phyloP scores from a whole-genome alignment of 2,888 invertebrate species.

The Microctonus aethiopoides region DNA sequence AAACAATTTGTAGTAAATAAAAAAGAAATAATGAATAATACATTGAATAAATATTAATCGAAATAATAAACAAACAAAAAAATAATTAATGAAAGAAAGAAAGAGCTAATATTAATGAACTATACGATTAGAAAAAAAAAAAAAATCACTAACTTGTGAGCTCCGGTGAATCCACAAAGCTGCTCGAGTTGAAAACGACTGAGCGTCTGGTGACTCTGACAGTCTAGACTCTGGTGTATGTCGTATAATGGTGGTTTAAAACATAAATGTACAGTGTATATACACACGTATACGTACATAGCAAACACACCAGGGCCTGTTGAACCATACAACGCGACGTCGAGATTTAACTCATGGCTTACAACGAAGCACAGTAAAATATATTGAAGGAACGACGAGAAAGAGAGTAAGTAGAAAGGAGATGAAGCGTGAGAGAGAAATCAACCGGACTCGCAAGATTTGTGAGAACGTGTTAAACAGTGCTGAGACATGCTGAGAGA shows the following conservation, averaged over 20 bases:
- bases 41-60: too few species aligned
- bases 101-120: too few species aligned
- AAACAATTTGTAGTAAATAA: too few species aligned
- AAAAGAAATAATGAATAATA: too few species aligned
- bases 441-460: slow-evolving; percentile 29
- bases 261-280: too few species aligned
- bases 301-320: slow-evolving; percentile 30
- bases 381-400: neutral
- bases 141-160: neutral
- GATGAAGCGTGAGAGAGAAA: slow-evolving; percentile 29
- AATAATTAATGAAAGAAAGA: too few species aligned
- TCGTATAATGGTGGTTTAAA: slow-evolving; percentile 23
- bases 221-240: slow-evolving; percentile 30
- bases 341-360: slow-evolving; percentile 24
- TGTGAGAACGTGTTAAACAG: neutral
- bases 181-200: slow-evolving; percentile 23
- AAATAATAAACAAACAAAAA: too few species aligned
- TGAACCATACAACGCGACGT: slow-evolving; percentile 26
- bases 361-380: slow-evolving; percentile 17
- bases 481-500: neutral
- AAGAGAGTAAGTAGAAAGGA: slow-evolving; percentile 33
- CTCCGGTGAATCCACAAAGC: slow-evolving; percentile 17
- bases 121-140: too few species aligned
- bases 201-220: too few species aligned
- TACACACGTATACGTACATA: slow-evolving; percentile 4